phyloP scores from a whole-genome alignment of 2,888 invertebrate species.

The Holacanthella duospinosa region DNA sequence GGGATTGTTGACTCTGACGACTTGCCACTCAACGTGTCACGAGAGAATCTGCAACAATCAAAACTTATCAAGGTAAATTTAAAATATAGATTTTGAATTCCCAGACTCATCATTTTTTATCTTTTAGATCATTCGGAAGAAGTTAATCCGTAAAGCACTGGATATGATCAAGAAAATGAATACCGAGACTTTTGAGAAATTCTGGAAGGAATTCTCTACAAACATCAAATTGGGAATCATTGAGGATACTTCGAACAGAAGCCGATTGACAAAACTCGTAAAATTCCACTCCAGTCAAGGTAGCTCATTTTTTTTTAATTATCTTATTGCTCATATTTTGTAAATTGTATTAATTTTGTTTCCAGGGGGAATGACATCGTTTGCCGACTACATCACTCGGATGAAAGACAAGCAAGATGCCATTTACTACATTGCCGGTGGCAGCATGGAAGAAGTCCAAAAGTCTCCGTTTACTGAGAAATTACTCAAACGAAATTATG shows the following conservation, averaged over 20 bases:
- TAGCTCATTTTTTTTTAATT: slow-evolving; percentile 34
- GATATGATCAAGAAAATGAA: slow-evolving; percentile 97
- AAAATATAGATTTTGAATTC: not conserved
- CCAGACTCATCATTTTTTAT: not conserved
- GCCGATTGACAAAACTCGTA: slow-evolving; percentile 86
- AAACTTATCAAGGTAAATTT: slow-evolving; percentile 70
- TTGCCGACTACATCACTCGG: slow-evolving; percentile 80
- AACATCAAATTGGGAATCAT: slow-evolving; percentile 90
- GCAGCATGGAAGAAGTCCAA: slow-evolving; percentile 66
- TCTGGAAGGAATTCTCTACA: slow-evolving; percentile 99
- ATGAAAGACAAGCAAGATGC: slow-evolving; percentile 92
- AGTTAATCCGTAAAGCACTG: slow-evolving; percentile 87
- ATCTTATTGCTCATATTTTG: not conserved
- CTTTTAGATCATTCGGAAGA: slow-evolving; percentile 88
- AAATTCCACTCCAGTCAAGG: slow-evolving; percentile 67
- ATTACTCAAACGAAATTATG: slow-evolving; percentile 81
- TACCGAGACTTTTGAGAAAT: slow-evolving; percentile 75
- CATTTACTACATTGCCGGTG: slow-evolving; percentile 93
- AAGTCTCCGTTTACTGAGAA: slow-evolving; percentile 93
- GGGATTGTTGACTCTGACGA: slow-evolving; percentile 99
- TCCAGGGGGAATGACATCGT: slow-evolving; percentile 48
- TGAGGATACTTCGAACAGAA: slow-evolving; percentile 94
- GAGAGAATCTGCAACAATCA: slow-evolving; percentile 96
- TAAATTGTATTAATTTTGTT: not conserved
- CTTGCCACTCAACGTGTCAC: slow-evolving; percentile 91